A percentile compares a stretch with the other conserved stretches of the same genome.
phyloP scores from a whole-genome alignment of 2,888 invertebrate genomes.

The Theretra japonica region DNA sequence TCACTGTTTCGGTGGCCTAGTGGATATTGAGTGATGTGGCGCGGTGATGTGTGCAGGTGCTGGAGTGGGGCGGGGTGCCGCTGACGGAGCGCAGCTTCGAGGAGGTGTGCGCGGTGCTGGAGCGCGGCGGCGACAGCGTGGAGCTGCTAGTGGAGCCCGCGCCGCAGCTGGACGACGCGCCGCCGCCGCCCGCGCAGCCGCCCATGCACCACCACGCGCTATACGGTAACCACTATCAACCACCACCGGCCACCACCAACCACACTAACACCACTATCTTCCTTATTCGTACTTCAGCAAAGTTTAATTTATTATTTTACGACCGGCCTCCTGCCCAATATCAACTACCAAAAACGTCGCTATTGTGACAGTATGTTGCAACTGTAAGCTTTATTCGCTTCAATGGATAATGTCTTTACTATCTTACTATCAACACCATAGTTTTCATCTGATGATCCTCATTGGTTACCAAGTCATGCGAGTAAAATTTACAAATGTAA shows the following conservation, averaged over 20 bases:
- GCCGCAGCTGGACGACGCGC: constrained; percentile 88
- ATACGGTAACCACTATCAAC: constrained; percentile 76
- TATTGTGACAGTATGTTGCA: too few species aligned
- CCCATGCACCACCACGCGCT: constrained; percentile 84
- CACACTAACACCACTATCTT: too few species aligned
- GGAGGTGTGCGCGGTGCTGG: constrained; percentile 95
- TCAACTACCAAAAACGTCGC: too few species aligned
- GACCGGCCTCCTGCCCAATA: too few species aligned
- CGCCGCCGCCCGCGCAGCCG: constrained; percentile 55
- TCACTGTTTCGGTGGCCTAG: too few species aligned
- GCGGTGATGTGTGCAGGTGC: constrained; percentile 82
- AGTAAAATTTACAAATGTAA: neutral
- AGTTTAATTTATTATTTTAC: too few species aligned
- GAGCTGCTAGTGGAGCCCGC: constrained; percentile 94
- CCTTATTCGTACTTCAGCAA: too few species aligned
- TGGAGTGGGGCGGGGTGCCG: constrained; percentile 96
- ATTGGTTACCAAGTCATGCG: neutral
- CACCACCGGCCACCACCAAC: neutral
- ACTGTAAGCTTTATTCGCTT: too few species aligned
- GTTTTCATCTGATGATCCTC: too few species aligned
- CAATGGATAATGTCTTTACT: too few species aligned
- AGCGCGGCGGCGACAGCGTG: constrained; percentile 93
- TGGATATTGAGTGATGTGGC: neutral
- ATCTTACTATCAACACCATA: too few species aligned
- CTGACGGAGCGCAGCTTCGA: constrained; percentile 96